These are phyloP conservation scores for Amphilophus citrinellus DNA, from an alignment of 2,113 vertebrate genomes.

Conservation along the genomic window DNA sequence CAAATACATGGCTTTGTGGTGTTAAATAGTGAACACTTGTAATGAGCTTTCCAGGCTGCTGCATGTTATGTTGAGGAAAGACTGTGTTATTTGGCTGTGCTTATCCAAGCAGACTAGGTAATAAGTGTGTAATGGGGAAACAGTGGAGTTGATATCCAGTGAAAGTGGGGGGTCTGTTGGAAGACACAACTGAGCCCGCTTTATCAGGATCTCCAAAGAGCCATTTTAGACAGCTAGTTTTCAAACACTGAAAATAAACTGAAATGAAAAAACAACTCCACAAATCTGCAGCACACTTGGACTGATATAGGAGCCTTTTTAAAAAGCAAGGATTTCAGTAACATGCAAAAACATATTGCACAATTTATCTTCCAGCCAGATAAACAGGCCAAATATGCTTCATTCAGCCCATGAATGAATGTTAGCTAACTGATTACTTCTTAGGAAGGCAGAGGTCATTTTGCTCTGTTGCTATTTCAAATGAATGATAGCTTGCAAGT, in stretches of 20 bases:
- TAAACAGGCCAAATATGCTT: neutral
- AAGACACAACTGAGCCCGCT: slow-evolving; percentile 43
- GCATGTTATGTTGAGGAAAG: slow-evolving; percentile 63
- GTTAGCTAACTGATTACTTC: neutral
- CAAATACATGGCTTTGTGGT: slow-evolving; percentile 49
- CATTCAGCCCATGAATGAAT: neutral
- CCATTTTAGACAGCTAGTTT: slow-evolving; percentile 19
- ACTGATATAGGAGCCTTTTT: neutral
- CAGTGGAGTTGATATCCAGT: slow-evolving; percentile 54
- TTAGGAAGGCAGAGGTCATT: neutral
- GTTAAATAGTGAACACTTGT: slow-evolving; percentile 66
- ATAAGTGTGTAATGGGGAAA: slow-evolving; percentile 73
- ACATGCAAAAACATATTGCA: neutral
- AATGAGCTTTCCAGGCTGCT: slow-evolving; percentile 70
- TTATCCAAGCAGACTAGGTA: slow-evolving; percentile 65
- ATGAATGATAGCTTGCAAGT: neutral
- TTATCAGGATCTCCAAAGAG: slow-evolving; percentile 52
- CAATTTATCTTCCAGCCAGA: neutral
- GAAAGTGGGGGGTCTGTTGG: slow-evolving; percentile 55
- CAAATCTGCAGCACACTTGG: neutral
- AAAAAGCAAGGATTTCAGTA: neutral
- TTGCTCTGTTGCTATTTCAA: neutral
- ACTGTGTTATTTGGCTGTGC: slow-evolving; percentile 71
- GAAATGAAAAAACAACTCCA: slow-evolving; percentile 3
- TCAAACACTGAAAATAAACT: slow-evolving; percentile 33